Evolutionary conservation across 1,140 invertebrate species (phyloP), one percentile per base, ranked within the genome.

Genomic region (Acromyrmex heyeri): DNA sequence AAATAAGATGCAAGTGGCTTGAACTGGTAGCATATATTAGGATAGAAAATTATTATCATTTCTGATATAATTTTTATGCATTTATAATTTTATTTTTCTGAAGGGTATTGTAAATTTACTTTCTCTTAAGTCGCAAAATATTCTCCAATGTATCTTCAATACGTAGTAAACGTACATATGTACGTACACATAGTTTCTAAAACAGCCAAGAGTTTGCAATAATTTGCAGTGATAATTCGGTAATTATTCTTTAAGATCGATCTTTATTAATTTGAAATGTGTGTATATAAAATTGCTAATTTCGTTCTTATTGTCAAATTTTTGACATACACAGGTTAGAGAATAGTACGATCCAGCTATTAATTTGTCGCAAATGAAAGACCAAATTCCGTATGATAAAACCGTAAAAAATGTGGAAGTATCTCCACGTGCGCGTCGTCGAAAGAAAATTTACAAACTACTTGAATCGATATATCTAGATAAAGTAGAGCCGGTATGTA

Each of bases 1-100:
- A 69, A 67, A 86, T 50, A 86, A 73, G 30, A 92, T 93, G 82
- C 55, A 88, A 44, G 86, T 90, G 30, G 48, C 18, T 86, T 24
- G 30, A 61, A 27, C 21, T 73, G 18, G 3, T 55, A 27, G 59
- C 64, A 57, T 21, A 57, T 44, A 53, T 27, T 64, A 65, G 61
- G 67, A 88, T 87, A 85, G 16, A 61, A 75, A 69, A 64, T 67
- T 67, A n/a, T n/a, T 14, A 75, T 0, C 14, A 5, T 55, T 73
- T 16, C 44, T n/a, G 38, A 12, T 38, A 10, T 16, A 67, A 38
- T 30, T 44, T 57, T n/a, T 53, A 10, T 82, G 65, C 72, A 27
- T 44, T 38, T 8, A 44, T 70, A 69, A 38, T 81, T 69, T 38
- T 6, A 48, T n/a, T 61, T 14, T 57, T 24, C 21, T 24, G 14